Evolutionary conservation across 2,888 invertebrate genomes (phyloP).

Genomic region (Anodontia alba): DNA sequence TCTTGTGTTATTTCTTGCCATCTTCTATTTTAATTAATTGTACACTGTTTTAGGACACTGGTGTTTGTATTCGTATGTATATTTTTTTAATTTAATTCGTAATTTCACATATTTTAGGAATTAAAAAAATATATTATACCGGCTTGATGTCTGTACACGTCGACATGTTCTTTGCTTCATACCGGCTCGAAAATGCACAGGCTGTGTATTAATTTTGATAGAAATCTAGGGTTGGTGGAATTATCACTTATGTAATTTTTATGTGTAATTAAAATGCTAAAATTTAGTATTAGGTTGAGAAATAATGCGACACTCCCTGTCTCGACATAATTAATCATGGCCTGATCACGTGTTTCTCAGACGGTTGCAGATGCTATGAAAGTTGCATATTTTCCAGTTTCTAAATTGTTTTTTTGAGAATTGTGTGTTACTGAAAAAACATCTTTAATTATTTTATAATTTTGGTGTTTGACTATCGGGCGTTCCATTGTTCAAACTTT

Average conservation of each 20-base stretch:
- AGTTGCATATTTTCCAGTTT: no score
- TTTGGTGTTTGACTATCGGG: no score
- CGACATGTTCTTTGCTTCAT: slow-evolving; percentile 4
- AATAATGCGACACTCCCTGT: slow-evolving; percentile 1
- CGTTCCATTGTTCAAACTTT: no score
- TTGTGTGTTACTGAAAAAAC: no score
- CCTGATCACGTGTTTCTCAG: not conserved
- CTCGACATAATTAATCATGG: not conserved
- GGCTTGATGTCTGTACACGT: slow-evolving; percentile 24
- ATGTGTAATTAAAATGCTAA: no score
- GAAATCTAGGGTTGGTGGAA: no score
- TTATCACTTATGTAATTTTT: no score
- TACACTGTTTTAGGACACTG: not conserved
- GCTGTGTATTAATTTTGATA: no score
- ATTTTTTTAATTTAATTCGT: not conserved
- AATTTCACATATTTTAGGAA: not conserved
- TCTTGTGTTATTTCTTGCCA: not conserved
- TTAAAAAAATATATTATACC: not conserved
- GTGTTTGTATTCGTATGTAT: not conserved
- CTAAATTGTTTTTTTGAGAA: no score
- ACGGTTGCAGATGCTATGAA: no score
- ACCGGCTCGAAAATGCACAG: not conserved
- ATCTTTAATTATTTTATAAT: no score
- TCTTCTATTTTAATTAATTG: not conserved
- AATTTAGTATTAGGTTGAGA: not conserved